These are phyloP conservation scores for Parasteatoda lunata DNA, from an alignment of 2,888 invertebrate genomes.

Conservation along the genomic window DNA sequence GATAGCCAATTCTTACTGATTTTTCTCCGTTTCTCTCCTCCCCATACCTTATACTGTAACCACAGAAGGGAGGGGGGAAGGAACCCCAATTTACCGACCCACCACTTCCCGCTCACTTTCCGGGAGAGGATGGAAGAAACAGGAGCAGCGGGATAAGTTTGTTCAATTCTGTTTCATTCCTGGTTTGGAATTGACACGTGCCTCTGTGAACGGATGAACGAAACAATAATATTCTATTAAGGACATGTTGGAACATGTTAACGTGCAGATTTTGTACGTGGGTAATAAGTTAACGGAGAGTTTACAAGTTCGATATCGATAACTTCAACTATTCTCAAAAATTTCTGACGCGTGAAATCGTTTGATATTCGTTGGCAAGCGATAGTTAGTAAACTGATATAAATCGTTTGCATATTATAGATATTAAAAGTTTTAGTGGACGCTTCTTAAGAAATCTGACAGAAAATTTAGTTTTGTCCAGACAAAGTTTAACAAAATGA, in stretches of 20 bases:
- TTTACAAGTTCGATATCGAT: neutral
- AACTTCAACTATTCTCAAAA: too few relatives aligned
- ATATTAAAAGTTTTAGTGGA: too few relatives aligned
- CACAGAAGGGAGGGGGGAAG: slow-evolving; percentile 46
- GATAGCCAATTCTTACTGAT: slow-evolving; percentile 55
- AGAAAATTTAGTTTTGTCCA: too few relatives aligned
- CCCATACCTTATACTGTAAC: slow-evolving; percentile 40
- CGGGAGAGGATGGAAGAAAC: slow-evolving; percentile 20
- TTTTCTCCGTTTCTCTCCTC: slow-evolving; percentile 28
- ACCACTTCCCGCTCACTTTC: neutral
- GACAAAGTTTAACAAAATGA: too few relatives aligned
- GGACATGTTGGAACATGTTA: neutral
- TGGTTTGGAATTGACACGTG: slow-evolving; percentile 33
- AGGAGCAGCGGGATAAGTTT: slow-evolving; percentile 20
- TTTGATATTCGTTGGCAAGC: too few relatives aligned
- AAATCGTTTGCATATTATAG: too few relatives aligned
- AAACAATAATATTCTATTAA: neutral
- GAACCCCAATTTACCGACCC: slow-evolving; percentile 5
- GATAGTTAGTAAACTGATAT: too few relatives aligned
- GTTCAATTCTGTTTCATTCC: slow-evolving; percentile 23
- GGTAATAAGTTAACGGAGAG: neutral
- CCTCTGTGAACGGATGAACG: neutral
- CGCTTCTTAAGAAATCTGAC: too few relatives aligned
- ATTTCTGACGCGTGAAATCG: too few relatives aligned
- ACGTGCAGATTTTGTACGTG: neutral